phyloP scores from a whole-genome alignment of 2,888 invertebrate genomes.

The Timema cristinae region DNA sequence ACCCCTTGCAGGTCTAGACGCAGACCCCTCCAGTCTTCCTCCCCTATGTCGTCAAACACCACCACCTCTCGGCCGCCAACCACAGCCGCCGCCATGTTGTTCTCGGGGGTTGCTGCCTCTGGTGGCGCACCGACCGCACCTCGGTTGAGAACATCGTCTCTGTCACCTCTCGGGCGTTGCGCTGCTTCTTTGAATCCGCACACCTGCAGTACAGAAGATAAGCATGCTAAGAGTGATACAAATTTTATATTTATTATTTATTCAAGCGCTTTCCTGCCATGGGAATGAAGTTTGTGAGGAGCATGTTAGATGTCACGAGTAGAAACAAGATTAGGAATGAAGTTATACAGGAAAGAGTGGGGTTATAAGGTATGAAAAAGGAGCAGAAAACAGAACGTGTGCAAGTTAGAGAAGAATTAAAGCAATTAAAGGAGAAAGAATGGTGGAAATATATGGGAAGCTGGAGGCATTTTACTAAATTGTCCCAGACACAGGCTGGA shows the following conservation, averaged over 20 bases:
- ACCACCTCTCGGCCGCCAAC: conserved; percentile 75
- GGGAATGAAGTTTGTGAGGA: too few species aligned
- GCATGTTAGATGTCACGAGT: too few species aligned
- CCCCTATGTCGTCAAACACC: conserved; percentile 82
- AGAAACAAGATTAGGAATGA: too few species aligned
- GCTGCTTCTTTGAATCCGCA: conserved; percentile 44
- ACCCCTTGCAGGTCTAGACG: conserved; percentile 24
- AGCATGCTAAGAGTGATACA: not conserved
- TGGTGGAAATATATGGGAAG: too few species aligned
- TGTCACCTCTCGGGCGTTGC: conserved; percentile 53
- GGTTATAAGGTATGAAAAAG: too few species aligned
- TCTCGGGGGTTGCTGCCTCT: conserved; percentile 36
- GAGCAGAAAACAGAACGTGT: too few species aligned
- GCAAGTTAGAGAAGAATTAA: too few species aligned
- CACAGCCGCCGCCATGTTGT: conserved; percentile 55
- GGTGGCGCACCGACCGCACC: conserved; percentile 55
- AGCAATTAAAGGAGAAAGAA: too few species aligned
- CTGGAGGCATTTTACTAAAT: too few species aligned
- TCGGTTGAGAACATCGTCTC: conserved; percentile 60
- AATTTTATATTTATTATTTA: conserved; percentile 36
- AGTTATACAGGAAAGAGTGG: too few species aligned
- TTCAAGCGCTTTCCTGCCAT: too few species aligned
- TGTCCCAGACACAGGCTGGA: too few species aligned
- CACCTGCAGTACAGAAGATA: conserved; percentile 15
- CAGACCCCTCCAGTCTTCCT: conserved; percentile 41